A percentile compares a stretch with the other conserved stretches of the same genome.
Conservation (phyloP, 2,113 vertebrate genomes). For the Perognathus longimembris region DNA sequence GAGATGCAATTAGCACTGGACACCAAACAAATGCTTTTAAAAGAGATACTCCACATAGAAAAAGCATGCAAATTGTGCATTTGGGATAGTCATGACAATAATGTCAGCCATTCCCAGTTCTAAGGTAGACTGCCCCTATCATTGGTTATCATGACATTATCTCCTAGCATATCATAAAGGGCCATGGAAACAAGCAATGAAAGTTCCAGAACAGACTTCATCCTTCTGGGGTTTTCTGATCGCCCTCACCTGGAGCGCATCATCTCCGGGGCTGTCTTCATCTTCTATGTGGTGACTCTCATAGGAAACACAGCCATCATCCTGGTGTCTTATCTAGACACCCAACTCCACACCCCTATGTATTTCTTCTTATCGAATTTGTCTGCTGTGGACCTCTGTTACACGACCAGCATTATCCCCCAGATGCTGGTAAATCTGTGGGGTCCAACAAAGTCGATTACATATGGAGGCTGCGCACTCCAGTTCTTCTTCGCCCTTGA, state of each 20-base stretch:
- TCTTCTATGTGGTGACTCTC: conserved; percentile 57
- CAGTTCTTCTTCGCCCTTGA: conserved; percentile 66
- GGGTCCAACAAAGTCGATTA: conserved; percentile 67
- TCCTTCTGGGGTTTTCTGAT: conserved; percentile 68
- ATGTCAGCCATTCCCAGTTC: too few species aligned
- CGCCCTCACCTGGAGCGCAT: conserved; percentile 33
- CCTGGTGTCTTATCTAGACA: conserved; percentile 50
- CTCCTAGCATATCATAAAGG: too few species aligned
- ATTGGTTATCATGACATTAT: too few species aligned
- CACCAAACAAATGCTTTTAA: not conserved
- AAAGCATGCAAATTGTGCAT: too few species aligned
- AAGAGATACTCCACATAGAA: too few species aligned
- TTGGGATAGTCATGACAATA: too few species aligned
- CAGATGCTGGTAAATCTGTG: conserved; percentile 74
- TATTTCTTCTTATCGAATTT: conserved; percentile 75
- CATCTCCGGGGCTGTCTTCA: conserved; percentile 55
- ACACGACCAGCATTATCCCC: conserved; percentile 67
- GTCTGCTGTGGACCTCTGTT: conserved; percentile 74
- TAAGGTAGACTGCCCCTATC: too few species aligned
- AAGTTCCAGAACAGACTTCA: conserved; percentile 17
- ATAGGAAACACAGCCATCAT: conserved; percentile 69
- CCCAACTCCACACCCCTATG: conserved; percentile 67
- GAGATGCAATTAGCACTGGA: not conserved
- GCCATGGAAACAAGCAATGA: too few species aligned
- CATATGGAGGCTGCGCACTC: conserved; percentile 35